Conservation (phyloP, 1,140 invertebrate species). For the Habropoda laboriosa region DNA sequence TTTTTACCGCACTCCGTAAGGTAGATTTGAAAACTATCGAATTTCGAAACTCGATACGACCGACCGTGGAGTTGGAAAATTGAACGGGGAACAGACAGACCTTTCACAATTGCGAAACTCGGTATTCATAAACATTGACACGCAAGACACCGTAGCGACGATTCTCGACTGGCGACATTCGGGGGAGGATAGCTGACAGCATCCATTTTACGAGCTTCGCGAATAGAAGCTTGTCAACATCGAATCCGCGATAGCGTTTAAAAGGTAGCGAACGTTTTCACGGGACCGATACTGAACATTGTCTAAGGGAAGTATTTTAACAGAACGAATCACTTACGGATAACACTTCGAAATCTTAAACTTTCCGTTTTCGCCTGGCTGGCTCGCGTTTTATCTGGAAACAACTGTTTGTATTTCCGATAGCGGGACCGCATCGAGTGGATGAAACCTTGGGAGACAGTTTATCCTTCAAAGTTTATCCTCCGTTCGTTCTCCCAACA, state of each 20-base stretch:
- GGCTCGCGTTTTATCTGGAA: background rate
- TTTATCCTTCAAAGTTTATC: conserved; percentile 46
- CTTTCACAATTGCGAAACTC: background rate
- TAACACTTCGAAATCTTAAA: conserved; percentile 2
- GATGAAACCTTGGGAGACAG: conserved; percentile 18
- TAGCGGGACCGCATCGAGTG: background rate
- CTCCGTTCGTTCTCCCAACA: background rate
- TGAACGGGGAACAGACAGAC: background rate
- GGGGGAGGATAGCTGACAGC: too few species aligned
- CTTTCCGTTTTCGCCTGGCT: background rate
- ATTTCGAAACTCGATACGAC: too few species aligned
- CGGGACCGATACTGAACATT: too few species aligned
- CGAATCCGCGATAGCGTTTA: background rate
- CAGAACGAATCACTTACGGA: too few species aligned
- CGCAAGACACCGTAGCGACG: background rate
- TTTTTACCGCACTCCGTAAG: too few species aligned
- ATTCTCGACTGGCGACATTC: background rate
- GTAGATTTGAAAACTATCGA: too few species aligned
- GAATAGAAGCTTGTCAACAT: background rate
- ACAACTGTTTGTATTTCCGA: conserved; percentile 19
- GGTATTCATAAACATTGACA: background rate
- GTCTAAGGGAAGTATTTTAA: background rate
- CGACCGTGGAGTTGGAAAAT: background rate
- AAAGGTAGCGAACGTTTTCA: too few species aligned
- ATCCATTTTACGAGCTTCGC: background rate